Conservation (phyloP, 2,797 vertebrate genomes). For the Enteromius anoplus region DNA sequence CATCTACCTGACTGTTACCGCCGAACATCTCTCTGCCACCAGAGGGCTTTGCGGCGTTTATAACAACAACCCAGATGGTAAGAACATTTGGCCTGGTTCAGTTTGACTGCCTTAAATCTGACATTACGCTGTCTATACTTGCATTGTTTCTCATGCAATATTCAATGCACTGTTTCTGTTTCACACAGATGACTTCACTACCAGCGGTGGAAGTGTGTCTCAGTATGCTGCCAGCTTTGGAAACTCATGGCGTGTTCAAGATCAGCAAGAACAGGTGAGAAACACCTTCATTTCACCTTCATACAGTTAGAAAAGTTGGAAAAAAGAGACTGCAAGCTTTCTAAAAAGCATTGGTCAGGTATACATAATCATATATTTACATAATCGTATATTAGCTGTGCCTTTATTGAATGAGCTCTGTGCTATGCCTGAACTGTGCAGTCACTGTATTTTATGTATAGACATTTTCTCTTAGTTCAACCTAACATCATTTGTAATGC, state of each 20-base stretch:
- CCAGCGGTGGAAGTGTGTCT: slow-evolving; percentile 68
- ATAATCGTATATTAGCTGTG: too few species aligned
- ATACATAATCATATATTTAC: neutral
- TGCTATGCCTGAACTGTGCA: too few species aligned
- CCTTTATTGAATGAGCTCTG: too few species aligned
- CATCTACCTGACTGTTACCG: slow-evolving; percentile 78
- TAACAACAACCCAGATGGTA: slow-evolving; percentile 80
- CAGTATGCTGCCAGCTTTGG: slow-evolving; percentile 81
- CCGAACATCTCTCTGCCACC: slow-evolving; percentile 78
- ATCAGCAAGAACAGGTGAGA: slow-evolving; percentile 73
- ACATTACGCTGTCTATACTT: neutral
- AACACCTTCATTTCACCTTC: neutral
- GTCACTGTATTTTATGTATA: too few species aligned
- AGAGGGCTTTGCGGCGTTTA: slow-evolving; percentile 89
- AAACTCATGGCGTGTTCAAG: slow-evolving; percentile 87
- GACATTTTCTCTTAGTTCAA: too few species aligned
- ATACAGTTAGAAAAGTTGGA: neutral
- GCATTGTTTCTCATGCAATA: neutral
- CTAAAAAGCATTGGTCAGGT: neutral
- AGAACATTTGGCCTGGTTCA: neutral
- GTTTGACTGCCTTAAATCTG: neutral
- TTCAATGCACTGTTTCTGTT: neutral
- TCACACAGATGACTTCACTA: slow-evolving; percentile 84
- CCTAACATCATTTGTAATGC: neutral
- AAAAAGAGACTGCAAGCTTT: neutral